These are phyloP conservation scores for Philypnodon macrostomus DNA, from an alignment of 2,797 vertebrate species.

Conservation along the genomic window DNA sequence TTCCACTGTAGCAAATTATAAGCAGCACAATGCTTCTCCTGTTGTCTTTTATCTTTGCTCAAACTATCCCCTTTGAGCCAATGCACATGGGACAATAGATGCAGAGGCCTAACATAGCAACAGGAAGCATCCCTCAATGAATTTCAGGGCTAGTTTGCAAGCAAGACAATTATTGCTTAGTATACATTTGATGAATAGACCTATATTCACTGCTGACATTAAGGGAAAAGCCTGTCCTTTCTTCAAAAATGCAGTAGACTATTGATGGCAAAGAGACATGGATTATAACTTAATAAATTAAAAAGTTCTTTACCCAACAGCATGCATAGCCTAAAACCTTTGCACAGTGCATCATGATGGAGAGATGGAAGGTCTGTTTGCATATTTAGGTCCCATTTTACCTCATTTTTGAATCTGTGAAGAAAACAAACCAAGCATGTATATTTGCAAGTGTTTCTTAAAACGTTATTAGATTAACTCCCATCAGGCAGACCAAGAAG, in stretches of 20 bases:
- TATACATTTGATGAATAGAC: constrained; percentile 26
- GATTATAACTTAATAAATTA: too few relatives aligned
- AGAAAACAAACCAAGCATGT: constrained; percentile 18
- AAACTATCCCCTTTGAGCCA: constrained; percentile 51
- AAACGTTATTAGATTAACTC: constrained; percentile 20
- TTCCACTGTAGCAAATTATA: constrained; percentile 54
- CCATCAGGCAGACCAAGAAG: constrained; percentile 34
- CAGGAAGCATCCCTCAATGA: constrained; percentile 55
- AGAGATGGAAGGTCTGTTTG: too few relatives aligned
- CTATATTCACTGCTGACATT: too few relatives aligned
- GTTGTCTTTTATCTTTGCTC: constrained; percentile 60
- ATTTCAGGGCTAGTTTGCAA: constrained; percentile 24
- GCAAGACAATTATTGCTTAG: constrained; percentile 18
- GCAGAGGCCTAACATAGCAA: constrained; percentile 56
- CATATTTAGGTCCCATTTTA: neutral
- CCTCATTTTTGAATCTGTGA: too few relatives aligned
- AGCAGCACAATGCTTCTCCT: constrained; percentile 58
- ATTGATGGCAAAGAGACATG: too few relatives aligned
- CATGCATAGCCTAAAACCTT: too few relatives aligned
- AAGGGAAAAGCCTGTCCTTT: too few relatives aligned
- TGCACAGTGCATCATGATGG: too few relatives aligned
- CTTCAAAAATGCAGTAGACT: too few relatives aligned
- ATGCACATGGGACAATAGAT: constrained; percentile 59
- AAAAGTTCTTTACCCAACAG: too few relatives aligned
- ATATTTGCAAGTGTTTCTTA: constrained; percentile 19